A percentile compares a stretch with the other conserved stretches of the same genome.
phyloP scores from a whole-genome alignment of 2,797 vertebrate species.

The Arctocebus calabarensis region DNA sequence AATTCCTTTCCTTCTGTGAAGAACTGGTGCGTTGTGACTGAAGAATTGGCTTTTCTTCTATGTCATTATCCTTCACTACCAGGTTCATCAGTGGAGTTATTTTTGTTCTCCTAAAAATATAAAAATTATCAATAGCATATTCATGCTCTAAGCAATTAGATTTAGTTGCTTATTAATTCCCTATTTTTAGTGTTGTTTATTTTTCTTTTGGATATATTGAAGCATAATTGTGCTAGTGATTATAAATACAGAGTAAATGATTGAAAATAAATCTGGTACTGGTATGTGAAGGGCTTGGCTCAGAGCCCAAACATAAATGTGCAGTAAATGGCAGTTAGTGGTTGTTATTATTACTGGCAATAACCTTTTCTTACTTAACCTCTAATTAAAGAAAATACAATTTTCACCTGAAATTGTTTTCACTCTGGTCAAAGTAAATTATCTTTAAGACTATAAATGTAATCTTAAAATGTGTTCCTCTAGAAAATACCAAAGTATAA shows the following conservation, averaged over 20 bases:
- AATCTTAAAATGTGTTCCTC: constrained; percentile 4
- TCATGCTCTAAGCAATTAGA: constrained; percentile 40
- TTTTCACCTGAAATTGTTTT: constrained; percentile 48
- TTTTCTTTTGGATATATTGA: constrained; percentile 49
- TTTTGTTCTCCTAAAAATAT: constrained; percentile 53
- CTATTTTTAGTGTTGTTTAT: constrained; percentile 48
- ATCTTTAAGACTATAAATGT: constrained; percentile 10
- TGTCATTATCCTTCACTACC: neutral
- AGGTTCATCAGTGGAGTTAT: constrained; percentile 10
- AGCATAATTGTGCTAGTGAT: constrained; percentile 10
- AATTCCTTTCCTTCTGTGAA: neutral
- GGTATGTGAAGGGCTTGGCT: neutral
- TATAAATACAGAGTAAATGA: neutral
- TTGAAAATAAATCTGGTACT: constrained; percentile 14
- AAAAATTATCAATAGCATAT: constrained; percentile 25
- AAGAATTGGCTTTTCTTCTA: constrained; percentile 13
- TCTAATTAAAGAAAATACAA: constrained; percentile 10
- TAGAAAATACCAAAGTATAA: neutral
- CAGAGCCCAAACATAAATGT: neutral
- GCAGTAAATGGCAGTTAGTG: neutral
- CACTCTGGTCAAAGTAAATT: neutral
- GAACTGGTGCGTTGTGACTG: neutral
- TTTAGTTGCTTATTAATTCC: constrained; percentile 27
- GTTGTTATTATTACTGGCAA: neutral
- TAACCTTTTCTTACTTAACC: constrained; percentile 23